Evolutionary conservation across 2,888 invertebrate genomes (phyloP), one percentile per base, ranked within the genome.

Genomic region (Meganola albula): DNA sequence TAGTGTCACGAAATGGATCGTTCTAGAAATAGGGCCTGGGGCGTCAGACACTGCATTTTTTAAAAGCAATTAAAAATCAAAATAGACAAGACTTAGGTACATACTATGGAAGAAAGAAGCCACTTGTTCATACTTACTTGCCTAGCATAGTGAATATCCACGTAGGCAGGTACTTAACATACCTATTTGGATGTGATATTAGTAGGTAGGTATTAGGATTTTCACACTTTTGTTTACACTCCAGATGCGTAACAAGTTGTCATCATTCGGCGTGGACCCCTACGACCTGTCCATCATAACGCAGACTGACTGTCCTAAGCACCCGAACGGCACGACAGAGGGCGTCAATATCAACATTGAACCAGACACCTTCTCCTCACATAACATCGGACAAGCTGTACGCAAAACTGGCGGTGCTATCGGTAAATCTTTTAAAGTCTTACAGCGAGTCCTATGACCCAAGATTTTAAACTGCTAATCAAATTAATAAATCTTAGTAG

Each of bases 271-370:
- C 25, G 90, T 94, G n/a, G 91, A 93, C 68, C 93, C 93, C 0
- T 93, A 87, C 70, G 92, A 92, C 55, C 72, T 95, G 44, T 92
- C 92, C 40, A 90, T 92, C 47, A 90, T 94, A 44, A 88, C 89
- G 4, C 95, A 94, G 65, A 86, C 58, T 12, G 88, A 89, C 9
- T 95, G 95, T 66, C 91, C 92, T 1, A 68, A 72, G 7, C 89
- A 89, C 40, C 83, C 88, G 54, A 82, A 88, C 42, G 87, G 86
- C 4, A 74, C 85, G 9, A 86, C 88, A 0, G 79, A 85, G 12
- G 89, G 89, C 0, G 85, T 89, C 22, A 89, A 90, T 64, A 91
- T 94, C 43, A 90, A 92, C 68, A 91, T 94, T 36, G 90, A 93
- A 53, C 91, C 91, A 0, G 88, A 92, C 10, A 94, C 94, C 0